phyloP scores from a whole-genome alignment of 2,888 invertebrate genomes.

The Pycnomerus fuliginosus region DNA sequence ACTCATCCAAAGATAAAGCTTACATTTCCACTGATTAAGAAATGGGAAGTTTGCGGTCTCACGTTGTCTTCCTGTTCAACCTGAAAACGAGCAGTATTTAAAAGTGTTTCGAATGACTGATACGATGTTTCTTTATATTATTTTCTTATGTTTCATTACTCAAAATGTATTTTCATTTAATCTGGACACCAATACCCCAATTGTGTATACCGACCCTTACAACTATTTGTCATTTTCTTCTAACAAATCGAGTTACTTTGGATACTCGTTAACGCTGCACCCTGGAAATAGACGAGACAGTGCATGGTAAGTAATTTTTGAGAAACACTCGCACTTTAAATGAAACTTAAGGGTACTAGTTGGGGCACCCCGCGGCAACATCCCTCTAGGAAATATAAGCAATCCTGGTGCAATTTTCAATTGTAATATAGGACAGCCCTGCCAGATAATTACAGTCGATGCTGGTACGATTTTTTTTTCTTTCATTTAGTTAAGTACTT shows the following conservation, averaged over 20 bases:
- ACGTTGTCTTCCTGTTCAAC: no score
- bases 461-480: slow-evolving; percentile 17
- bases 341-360: slow-evolving; percentile 38
- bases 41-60: no score
- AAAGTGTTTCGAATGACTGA: no score
- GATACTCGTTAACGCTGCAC: slow-evolving; percentile 45
- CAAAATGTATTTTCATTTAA: no score
- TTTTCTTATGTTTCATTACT: no score
- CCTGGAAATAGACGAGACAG: slow-evolving; percentile 16
- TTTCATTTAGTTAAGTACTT: neutral
- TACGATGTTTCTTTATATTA: no score
- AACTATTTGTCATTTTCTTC: slow-evolving; percentile 1
- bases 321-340: neutral
- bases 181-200: slow-evolving; percentile 39
- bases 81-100: no score
- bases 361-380: slow-evolving; percentile 46
- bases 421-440: slow-evolving; percentile 38
- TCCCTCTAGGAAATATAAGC: slow-evolving; percentile 11
- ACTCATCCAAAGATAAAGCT: no score
- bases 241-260: slow-evolving; percentile 43
- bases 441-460: slow-evolving; percentile 39
- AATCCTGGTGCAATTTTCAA: slow-evolving; percentile 46
- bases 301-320: slow-evolving; percentile 33
- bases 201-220: slow-evolving; percentile 39
- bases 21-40: no score